Base-by-base conservation (phyloP, 2,797 vertebrate species). In the Meda fulgida region DNA sequence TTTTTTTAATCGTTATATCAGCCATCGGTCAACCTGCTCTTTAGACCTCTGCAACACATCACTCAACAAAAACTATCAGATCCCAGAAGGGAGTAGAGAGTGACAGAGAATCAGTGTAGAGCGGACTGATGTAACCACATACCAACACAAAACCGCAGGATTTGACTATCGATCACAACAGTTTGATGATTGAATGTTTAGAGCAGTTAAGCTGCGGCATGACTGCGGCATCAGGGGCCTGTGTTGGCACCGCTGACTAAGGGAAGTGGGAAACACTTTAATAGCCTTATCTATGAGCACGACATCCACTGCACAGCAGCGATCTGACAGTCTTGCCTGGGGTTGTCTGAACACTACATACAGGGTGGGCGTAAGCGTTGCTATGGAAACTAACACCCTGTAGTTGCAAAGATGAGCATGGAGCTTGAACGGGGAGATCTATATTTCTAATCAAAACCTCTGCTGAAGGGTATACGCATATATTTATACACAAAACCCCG, bases 361-460 rank as follows among this genome's bases (percentile, higher is more conserved):
- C 86, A 88, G 88, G 89, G 90, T 91, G 89, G 87, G 85, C 84
- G 87, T 81, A 91, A 71, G 69, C 81, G 94, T 94, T 95, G 92
- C 93, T 91, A 94, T 94, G 92, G 95, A 94, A 94, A 96, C 93
- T 88, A 90, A 85, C 88, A 92, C 92, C 93, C 93, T 76, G 83
- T 81, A 80, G 65, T 48, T 83, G 72, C 69, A 86, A 60, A 80
- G 84, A 87, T 85, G 78, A 83, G 84, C 78, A 72, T 80, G 81
- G 83, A 60, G 46, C 85, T 71, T 60, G 38, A 87, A 87, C 72
- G 11, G 19, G 69, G 75, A 85, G 76, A 84, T 87, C 87, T 87
- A 80, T 72, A 87, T 88, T 84, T 82, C 81, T 70, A 84, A 86
- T 87, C 79, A 85, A 84, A 73, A 46, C 75, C 79, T 78, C 60